Evolutionary conservation across 2,888 invertebrate genomes (phyloP).

Genomic region (Coelopa pilipes): DNA sequence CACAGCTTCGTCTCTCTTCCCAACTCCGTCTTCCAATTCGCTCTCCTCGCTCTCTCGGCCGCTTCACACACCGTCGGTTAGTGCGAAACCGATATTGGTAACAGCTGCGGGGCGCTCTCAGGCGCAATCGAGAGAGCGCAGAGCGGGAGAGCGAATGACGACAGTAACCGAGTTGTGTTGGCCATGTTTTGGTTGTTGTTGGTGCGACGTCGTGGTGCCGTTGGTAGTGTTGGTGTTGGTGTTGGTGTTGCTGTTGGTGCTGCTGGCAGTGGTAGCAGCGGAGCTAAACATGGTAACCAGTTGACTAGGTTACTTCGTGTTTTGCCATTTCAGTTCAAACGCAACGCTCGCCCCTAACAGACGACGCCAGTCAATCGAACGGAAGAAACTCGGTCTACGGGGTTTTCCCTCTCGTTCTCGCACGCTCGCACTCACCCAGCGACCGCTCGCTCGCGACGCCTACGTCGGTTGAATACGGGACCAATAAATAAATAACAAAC

Average conservation of each 20-base stretch:
- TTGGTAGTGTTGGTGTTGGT: slow-evolving; percentile 33
- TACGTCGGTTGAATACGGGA: neutral
- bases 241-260: slow-evolving; percentile 27
- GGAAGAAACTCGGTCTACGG: neutral
- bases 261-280: slow-evolving; percentile 12
- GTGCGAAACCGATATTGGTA: neutral
- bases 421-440: neutral
- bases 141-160: neutral
- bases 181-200: slow-evolving; percentile 33
- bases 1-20: no score
- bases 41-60: neutral
- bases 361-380: slow-evolving; percentile 7
- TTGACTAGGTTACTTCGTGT: slow-evolving; percentile 48
- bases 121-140: neutral
- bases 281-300: slow-evolving; percentile 27
- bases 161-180: neutral
- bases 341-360: slow-evolving; percentile 52
- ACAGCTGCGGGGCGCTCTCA: slow-evolving; percentile 17
- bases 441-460: slow-evolving; percentile 4
- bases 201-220: slow-evolving; percentile 1
- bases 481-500: neutral
- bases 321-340: slow-evolving; percentile 48
- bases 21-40: no score
- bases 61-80: neutral
- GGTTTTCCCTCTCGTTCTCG: no score